Percentiles rank a stretch among this genome's conserved stretches.
Evolutionary conservation across 2,797 vertebrate species (phyloP).

Genomic region (Petrocephalus sullivani): DNA sequence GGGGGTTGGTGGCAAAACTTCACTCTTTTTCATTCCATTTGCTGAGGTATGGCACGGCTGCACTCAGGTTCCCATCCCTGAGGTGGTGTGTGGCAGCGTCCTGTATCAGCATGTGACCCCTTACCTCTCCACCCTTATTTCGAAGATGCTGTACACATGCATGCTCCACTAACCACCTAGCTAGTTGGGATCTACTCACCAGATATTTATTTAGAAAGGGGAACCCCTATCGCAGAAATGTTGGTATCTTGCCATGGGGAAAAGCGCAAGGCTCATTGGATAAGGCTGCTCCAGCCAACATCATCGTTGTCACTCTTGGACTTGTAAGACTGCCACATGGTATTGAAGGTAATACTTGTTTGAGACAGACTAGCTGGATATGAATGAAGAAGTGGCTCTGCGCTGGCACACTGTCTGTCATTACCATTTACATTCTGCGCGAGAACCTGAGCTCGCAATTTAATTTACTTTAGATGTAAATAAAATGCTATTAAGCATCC

Average conservation of each 20-base stretch:
- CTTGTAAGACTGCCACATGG: neutral
- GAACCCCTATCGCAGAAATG: neutral
- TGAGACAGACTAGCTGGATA: neutral
- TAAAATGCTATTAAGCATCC: neutral
- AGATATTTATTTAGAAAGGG: neutral
- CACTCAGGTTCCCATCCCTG: no score
- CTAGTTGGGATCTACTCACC: neutral
- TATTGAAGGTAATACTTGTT: neutral
- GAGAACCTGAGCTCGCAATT: neutral
- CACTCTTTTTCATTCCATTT: no score
- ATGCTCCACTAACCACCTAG: neutral
- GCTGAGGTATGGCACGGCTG: no score
- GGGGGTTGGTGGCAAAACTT: no score
- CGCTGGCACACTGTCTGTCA: neutral
- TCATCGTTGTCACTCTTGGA: neutral
- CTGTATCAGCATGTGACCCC: no score
- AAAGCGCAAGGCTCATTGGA: neutral
- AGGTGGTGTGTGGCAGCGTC: no score
- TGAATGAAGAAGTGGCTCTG: neutral
- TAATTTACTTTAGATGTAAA: neutral
- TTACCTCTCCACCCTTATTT: neutral
- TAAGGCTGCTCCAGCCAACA: neutral
- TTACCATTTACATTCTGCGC: neutral
- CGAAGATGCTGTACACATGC: neutral
- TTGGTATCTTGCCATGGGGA: conserved; percentile 16